phyloP scores from a whole-genome alignment of 2,797 vertebrate genomes.

The Loriculus beryllinus region DNA sequence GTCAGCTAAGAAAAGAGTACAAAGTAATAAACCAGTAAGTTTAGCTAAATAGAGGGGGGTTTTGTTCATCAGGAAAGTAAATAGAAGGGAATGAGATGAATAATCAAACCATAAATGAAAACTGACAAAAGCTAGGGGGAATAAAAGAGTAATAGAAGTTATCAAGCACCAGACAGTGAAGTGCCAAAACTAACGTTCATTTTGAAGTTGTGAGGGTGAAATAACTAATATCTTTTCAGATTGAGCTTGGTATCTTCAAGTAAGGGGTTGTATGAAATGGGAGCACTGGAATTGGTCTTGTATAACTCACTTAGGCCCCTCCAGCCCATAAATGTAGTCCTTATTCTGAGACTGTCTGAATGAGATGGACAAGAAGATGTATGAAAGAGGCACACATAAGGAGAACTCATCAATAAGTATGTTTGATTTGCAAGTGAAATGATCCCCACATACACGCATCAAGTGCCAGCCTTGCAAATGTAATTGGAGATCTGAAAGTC shows the following conservation, averaged over 20 bases:
- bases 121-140: not conserved
- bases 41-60: not conserved
- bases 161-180: not conserved
- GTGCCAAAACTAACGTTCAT: not conserved
- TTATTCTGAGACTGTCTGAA: not conserved
- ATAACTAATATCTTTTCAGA: not conserved
- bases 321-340: not conserved
- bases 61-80: not conserved
- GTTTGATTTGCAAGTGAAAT: constrained; percentile 50
- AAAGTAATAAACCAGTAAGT: not conserved
- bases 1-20: not conserved
- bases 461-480: constrained; percentile 22
- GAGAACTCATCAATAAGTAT: not conserved
- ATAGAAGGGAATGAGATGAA: not conserved
- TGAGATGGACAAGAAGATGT: not conserved
- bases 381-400: not conserved
- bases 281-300: not conserved
- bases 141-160: not conserved
- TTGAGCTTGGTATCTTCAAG: not conserved
- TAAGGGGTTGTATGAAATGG: not conserved
- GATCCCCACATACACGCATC: not conserved
- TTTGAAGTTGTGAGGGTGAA: not conserved
- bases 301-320: not conserved
- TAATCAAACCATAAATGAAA: not conserved
- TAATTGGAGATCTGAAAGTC: constrained; percentile 48